Percentiles rank a stretch among this genome's conserved stretches.
Conservation (phyloP, 2,797 vertebrate species). For the Scarus forsteni region DNA sequence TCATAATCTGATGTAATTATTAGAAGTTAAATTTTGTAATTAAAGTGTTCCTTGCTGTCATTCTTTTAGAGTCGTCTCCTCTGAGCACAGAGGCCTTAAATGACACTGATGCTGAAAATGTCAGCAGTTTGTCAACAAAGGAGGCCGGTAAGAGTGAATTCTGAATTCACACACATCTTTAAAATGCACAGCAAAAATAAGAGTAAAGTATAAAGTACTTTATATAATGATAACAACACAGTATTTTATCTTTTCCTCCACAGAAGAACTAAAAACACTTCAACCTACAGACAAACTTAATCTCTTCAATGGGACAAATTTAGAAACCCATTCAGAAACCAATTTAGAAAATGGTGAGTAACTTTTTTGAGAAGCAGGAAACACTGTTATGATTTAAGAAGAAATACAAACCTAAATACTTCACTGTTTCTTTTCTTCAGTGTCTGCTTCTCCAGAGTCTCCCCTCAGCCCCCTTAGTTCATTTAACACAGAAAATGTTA, state of each 20-base stretch:
- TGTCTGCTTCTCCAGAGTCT: conserved; percentile 13
- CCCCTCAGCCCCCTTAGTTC: background rate
- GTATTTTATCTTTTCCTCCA: background rate
- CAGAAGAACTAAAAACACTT: conserved; percentile 25
- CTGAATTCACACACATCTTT: background rate
- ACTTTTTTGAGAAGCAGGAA: background rate
- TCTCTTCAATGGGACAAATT: conserved; percentile 10
- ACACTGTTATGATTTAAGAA: background rate
- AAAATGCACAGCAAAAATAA: background rate
- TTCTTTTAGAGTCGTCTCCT: conserved; percentile 26
- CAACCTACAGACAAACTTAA: background rate
- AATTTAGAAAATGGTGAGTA: conserved; percentile 24
- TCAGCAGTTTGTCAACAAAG: background rate
- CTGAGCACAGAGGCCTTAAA: background rate
- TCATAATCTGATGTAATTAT: background rate
- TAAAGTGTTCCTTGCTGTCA: background rate
- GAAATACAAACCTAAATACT: background rate
- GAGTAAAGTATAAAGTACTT: background rate
- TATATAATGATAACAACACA: background rate
- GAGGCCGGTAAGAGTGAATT: conserved; percentile 13
- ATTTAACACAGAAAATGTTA: conserved; percentile 31
- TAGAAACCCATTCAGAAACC: background rate
- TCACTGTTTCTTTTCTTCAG: conserved; percentile 18
- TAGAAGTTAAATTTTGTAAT: too few species aligned
- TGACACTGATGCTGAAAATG: conserved; percentile 14